Conservation (phyloP, 2,113 vertebrate species). For the Xiphorhynchus elegans region DNA sequence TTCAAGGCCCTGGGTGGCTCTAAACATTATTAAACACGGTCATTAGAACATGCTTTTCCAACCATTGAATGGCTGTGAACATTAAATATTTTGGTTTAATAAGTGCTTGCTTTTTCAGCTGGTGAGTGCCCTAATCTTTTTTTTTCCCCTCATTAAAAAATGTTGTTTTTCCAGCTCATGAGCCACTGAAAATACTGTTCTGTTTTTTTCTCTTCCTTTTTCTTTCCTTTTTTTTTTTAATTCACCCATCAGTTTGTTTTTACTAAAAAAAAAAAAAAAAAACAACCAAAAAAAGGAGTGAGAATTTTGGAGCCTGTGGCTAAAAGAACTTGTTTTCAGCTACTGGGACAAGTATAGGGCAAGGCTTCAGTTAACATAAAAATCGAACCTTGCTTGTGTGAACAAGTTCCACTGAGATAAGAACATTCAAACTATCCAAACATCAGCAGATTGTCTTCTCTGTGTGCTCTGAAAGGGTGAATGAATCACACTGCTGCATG, state of each 20-base stretch:
- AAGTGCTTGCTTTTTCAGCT: conserved; percentile 73
- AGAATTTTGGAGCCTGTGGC: conserved; percentile 43
- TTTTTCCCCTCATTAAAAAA: conserved; percentile 55
- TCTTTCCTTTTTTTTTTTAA: neutral
- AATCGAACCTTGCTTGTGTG: conserved; percentile 46
- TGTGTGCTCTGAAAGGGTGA: neutral
- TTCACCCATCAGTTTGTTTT: conserved; percentile 19
- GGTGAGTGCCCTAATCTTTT: conserved; percentile 59
- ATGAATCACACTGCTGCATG: conserved; percentile 18
- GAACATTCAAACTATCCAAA: conserved; percentile 26
- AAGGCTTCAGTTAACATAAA: conserved; percentile 49
- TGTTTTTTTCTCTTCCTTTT: neutral
- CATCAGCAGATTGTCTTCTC: conserved; percentile 35
- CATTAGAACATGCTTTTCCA: conserved; percentile 62
- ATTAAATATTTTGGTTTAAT: conserved; percentile 72
- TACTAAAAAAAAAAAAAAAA: neutral
- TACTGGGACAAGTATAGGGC: conserved; percentile 11
- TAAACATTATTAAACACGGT: conserved; percentile 64
- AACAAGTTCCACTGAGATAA: conserved; percentile 59
- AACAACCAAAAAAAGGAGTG: neutral
- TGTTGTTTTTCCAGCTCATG: conserved; percentile 66
- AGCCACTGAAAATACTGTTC: conserved; percentile 67
- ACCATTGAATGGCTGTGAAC: conserved; percentile 50
- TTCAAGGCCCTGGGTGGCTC: conserved; percentile 60
- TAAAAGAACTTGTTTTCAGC: conserved; percentile 61